phyloP scores from a whole-genome alignment of 2,888 invertebrate species.

The Drosophila mettleri region DNA sequence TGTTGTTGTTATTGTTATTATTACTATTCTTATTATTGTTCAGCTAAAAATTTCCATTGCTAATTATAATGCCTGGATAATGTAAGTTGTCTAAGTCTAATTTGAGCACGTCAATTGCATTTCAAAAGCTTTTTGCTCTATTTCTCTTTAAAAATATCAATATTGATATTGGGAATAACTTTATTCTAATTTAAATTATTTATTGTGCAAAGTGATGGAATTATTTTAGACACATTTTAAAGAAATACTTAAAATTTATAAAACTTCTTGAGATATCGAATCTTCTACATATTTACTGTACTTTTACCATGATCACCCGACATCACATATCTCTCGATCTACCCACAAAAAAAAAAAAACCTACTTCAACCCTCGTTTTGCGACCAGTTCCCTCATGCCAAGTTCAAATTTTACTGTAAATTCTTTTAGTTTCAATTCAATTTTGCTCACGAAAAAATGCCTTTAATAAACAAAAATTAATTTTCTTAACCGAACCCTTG shows the following conservation, averaged over 20 bases:
- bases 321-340: conserved; percentile 3
- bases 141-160: not conserved
- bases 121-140: conserved; percentile 4
- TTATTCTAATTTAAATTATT: not conserved
- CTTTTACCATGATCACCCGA: not conserved
- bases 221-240: no score
- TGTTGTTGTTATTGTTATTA: not conserved
- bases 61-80: conserved; percentile 34
- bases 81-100: conserved; percentile 6
- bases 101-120: conserved; percentile 2
- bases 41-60: conserved; percentile 35
- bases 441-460: conserved; percentile 29
- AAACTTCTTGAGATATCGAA: no score
- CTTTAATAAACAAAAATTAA: conserved; percentile 30
- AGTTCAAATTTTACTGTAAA: conserved; percentile 20
- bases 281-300: not conserved
- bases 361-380: conserved; percentile 16
- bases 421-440: not conserved
- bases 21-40: not conserved
- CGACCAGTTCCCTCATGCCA: conserved; percentile 10
- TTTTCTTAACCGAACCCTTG: conserved; percentile 26
- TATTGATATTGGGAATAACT: not conserved
- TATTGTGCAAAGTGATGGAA: no score
- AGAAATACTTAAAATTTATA: no score
- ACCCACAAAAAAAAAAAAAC: not conserved